These are phyloP conservation scores for Crepidodera aurea DNA, from an alignment of 2,888 invertebrate genomes.

Conservation along the genomic window DNA sequence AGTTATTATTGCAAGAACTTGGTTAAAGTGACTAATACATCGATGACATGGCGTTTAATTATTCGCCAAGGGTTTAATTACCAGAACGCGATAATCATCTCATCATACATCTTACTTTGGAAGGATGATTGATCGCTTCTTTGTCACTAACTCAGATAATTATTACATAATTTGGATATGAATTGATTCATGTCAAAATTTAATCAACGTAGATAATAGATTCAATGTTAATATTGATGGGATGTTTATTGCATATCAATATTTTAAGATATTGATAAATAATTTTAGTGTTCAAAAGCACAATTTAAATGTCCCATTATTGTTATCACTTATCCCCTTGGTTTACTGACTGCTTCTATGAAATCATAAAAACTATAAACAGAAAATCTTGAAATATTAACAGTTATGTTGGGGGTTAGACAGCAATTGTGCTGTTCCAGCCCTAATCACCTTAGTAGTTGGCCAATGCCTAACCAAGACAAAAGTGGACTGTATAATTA, in stretches of 20 bases:
- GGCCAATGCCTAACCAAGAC: no score
- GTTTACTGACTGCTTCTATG: no score
- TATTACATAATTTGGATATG: slow-evolving; percentile 48
- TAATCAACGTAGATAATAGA: slow-evolving; percentile 31
- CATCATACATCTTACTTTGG: slow-evolving; percentile 56
- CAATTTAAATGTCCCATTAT: no score
- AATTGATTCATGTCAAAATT: slow-evolving; percentile 44
- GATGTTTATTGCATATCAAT: neutral
- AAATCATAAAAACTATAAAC: no score
- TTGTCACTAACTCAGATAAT: slow-evolving; percentile 51
- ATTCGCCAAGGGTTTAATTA: slow-evolving; percentile 59
- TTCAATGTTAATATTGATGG: slow-evolving; percentile 28
- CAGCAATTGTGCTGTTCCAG: no score
- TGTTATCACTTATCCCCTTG: no score
- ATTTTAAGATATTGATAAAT: no score
- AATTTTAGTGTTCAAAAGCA: no score
- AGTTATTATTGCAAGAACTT: slow-evolving; percentile 37
- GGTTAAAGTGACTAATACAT: slow-evolving; percentile 55
- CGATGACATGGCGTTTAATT: slow-evolving; percentile 58
- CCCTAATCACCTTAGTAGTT: no score
- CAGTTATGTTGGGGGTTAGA: no score
- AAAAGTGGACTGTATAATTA: no score
- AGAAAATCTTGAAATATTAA: no score
- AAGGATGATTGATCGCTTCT: slow-evolving; percentile 53
- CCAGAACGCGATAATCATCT: slow-evolving; percentile 57